Evolutionary conservation across 1,140 invertebrate species (phyloP).

Genomic region (Yoshiicerus persimilis): DNA sequence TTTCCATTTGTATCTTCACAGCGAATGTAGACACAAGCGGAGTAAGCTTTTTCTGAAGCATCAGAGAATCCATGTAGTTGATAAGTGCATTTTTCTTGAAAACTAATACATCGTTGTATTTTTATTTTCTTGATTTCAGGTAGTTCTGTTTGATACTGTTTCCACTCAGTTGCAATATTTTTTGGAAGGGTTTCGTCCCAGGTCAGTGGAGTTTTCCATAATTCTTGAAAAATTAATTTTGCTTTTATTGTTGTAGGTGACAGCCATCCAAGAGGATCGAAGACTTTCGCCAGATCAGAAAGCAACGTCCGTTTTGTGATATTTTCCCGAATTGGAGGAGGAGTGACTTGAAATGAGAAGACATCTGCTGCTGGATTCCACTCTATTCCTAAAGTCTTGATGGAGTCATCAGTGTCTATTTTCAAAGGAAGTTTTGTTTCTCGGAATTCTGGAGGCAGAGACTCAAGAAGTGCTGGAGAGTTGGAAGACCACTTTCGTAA

Average conservation of each 20-base stretch:
- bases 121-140: neutral
- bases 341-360: conserved; percentile 22
- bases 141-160: neutral
- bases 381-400: neutral
- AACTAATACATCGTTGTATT: neutral
- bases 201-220: conserved; percentile 48
- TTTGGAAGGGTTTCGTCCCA: conserved; percentile 53
- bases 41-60: too few relatives aligned
- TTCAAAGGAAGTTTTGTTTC: too few relatives aligned
- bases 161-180: conserved; percentile 42
- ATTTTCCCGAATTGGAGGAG: conserved; percentile 39
- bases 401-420: too few relatives aligned
- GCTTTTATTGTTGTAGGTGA: conserved; percentile 44
- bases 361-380: neutral
- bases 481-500: conserved; percentile 27
- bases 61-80: neutral
- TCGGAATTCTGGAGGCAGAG: too few relatives aligned
- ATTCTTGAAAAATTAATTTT: conserved; percentile 51
- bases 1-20: neutral
- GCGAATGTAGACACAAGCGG: neutral
- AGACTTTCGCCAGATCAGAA: conserved; percentile 25
- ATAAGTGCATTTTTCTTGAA: too few relatives aligned
- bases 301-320: too few relatives aligned
- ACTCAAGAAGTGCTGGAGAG: neutral
- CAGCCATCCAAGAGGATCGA: conserved; percentile 34